Percentiles rank a stretch among this genome's conserved stretches.
phyloP scores from a whole-genome alignment of 2,888 invertebrate species.

The Machimus rusticus region DNA sequence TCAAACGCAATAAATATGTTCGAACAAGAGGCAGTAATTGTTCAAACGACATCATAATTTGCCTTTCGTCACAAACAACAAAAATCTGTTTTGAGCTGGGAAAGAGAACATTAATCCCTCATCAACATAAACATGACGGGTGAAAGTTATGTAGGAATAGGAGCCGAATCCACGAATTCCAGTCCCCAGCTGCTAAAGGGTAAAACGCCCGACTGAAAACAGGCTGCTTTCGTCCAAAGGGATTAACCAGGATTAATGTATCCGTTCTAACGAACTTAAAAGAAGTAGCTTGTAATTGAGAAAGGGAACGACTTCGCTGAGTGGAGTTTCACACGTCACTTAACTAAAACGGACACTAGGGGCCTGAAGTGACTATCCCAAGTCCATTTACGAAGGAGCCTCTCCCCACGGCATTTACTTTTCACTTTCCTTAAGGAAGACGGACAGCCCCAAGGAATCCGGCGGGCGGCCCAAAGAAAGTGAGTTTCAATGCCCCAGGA shows the following conservation, averaged over 20 bases:
- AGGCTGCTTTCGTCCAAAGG: background rate
- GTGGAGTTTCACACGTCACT: background rate
- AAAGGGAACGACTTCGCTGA: background rate
- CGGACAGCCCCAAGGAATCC: background rate
- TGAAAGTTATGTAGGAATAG: background rate
- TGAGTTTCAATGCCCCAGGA: background rate
- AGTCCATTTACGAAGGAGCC: background rate
- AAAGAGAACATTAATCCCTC: background rate
- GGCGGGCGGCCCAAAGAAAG: background rate
- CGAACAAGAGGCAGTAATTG: background rate
- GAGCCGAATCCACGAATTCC: background rate
- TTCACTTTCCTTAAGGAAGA: background rate
- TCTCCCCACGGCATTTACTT: background rate
- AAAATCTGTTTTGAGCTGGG: background rate
- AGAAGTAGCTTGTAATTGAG: background rate
- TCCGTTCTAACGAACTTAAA: background rate
- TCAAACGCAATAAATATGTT: background rate
- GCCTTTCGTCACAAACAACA: background rate
- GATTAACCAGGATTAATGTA: background rate
- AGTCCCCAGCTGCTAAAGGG: background rate
- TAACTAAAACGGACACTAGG: background rate
- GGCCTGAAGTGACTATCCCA: background rate
- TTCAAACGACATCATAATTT: background rate
- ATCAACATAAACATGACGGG: background rate
- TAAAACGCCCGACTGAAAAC: background rate